phyloP scores from a whole-genome alignment of 2,113 vertebrate species.

The Romanogobio albipinnatus region DNA sequence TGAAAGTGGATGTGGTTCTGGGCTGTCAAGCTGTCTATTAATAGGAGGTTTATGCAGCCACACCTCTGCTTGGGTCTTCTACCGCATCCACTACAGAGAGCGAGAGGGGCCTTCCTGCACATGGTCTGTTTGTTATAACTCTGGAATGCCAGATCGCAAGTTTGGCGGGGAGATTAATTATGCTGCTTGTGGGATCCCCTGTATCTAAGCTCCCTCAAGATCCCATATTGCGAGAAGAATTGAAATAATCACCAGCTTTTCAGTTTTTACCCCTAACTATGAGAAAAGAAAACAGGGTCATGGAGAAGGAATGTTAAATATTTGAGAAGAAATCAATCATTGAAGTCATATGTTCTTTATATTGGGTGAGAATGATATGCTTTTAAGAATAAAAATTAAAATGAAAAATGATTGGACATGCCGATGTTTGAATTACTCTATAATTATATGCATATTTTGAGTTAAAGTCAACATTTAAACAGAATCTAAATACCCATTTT shows the following conservation, averaged over 20 bases:
- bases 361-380: not conserved
- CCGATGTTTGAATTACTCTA: not conserved
- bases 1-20: constrained; percentile 44
- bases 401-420: not conserved
- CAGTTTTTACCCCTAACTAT: constrained; percentile 1
- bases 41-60: constrained; percentile 44
- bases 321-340: not conserved
- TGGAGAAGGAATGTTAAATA: not conserved
- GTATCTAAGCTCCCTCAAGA: constrained; percentile 26
- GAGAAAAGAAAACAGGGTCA: constrained; percentile 19
- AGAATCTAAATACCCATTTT: not conserved
- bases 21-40: constrained; percentile 47
- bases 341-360: not conserved
- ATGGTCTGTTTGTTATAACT: constrained; percentile 26
- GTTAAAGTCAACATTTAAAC: not conserved
- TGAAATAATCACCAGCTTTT: constrained; percentile 10
- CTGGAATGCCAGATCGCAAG: constrained; percentile 19
- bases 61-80: constrained; percentile 38
- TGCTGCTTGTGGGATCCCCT: constrained; percentile 39
- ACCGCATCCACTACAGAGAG: constrained; percentile 50
- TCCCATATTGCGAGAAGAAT: not conserved
- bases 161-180: constrained; percentile 41
- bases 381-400: not conserved
- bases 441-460: constrained; percentile 1
- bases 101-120: not conserved